These are phyloP conservation scores for Petrolisthes cinctipes DNA, from an alignment of 2,888 invertebrate species.

Conservation along the genomic window DNA sequence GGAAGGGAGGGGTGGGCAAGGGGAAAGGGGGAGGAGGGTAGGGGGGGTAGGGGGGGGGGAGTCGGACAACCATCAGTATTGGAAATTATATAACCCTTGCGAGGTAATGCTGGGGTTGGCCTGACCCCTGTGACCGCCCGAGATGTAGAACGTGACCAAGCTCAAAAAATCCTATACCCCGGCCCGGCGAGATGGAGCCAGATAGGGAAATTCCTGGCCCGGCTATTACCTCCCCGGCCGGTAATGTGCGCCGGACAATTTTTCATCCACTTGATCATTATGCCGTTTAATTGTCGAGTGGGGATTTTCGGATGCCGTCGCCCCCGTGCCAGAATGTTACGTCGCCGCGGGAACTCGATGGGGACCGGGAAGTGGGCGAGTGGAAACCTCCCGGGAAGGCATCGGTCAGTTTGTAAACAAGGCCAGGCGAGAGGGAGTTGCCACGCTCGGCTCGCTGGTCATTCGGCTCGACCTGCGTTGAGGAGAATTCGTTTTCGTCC, in stretches of 20 bases:
- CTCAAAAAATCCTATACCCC: background rate
- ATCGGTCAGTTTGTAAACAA: slow-evolving; percentile 18
- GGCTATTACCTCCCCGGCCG: slow-evolving; percentile 26
- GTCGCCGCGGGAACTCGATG: background rate
- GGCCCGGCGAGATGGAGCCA: slow-evolving; percentile 25
- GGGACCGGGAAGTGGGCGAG: background rate
- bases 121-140: slow-evolving; percentile 35
- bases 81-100: slow-evolving; percentile 45
- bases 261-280: slow-evolving; percentile 46
- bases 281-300: slow-evolving; percentile 33
- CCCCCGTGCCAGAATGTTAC: slow-evolving; percentile 15
- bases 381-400: background rate
- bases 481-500: no score
- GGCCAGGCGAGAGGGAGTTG: background rate
- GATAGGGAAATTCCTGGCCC: slow-evolving; percentile 50
- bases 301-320: slow-evolving; percentile 13
- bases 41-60: background rate
- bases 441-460: slow-evolving; percentile 4
- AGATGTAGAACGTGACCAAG: slow-evolving; percentile 39
- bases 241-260: slow-evolving; percentile 43
- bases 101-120: slow-evolving; percentile 36
- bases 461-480: background rate
- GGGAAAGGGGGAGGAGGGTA: background rate
- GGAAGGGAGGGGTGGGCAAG: background rate
- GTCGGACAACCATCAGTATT: slow-evolving; percentile 32